Evolutionary conservation across 2,888 invertebrate genomes (phyloP).

Genomic region (Synanthedon formicaeformis): DNA sequence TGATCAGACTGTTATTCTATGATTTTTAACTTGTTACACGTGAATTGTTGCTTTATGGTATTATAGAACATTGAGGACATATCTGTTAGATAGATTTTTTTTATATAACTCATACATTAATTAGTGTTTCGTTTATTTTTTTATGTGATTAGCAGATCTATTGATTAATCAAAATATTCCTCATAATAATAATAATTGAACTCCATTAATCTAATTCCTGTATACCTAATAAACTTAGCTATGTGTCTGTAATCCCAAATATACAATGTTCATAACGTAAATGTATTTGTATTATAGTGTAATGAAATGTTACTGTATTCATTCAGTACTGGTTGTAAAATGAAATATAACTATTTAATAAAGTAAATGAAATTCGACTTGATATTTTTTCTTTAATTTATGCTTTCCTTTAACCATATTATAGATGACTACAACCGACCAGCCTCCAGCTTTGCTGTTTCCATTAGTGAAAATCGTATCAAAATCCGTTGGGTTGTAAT

Average conservation of each 20-base stretch:
- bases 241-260: constrained; percentile 58
- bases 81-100: constrained; percentile 54
- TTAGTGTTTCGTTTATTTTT: constrained; percentile 30
- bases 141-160: constrained; percentile 27
- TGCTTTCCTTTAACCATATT: too few species aligned
- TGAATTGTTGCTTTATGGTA: constrained; percentile 61
- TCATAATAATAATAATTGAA: constrained; percentile 29
- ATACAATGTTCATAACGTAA: constrained; percentile 42
- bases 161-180: constrained; percentile 33
- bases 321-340: constrained; percentile 66
- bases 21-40: constrained; percentile 64
- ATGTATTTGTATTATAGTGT: constrained; percentile 43
- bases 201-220: constrained; percentile 32
- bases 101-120: constrained; percentile 23
- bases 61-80: constrained; percentile 42
- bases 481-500: too few species aligned
- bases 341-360: constrained; percentile 58
- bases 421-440: too few species aligned
- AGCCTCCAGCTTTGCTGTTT: too few species aligned
- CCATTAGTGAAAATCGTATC: too few species aligned
- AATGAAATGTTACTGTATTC: constrained; percentile 63
- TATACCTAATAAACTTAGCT: constrained; percentile 18
- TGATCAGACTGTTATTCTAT: constrained; percentile 69
- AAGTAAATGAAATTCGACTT: constrained; percentile 46
- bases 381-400: neutral